Evolutionary conservation across 2,797 vertebrate genomes (phyloP).

Genomic region (Sebastes hubbsi): DNA sequence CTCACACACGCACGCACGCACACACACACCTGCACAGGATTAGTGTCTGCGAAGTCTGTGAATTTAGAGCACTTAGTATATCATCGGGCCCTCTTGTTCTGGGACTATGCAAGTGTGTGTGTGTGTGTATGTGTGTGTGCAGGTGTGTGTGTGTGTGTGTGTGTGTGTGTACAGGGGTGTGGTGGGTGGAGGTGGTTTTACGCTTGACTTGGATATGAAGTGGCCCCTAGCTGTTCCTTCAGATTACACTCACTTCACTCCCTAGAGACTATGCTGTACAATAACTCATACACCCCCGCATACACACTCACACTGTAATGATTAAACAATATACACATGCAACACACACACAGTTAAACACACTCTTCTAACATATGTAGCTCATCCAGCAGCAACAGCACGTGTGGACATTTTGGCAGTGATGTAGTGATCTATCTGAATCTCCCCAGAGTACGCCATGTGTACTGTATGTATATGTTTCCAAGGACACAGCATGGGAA

Average conservation of each 20-base stretch:
- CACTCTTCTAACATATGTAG: not conserved
- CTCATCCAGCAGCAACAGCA: not conserved
- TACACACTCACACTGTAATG: not conserved
- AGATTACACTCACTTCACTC: constrained; percentile 9
- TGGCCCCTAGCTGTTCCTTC: constrained; percentile 29
- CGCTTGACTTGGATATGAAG: constrained; percentile 25
- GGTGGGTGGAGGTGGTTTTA: constrained; percentile 29
- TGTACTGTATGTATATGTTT: constrained; percentile 16
- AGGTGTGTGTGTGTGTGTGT: not conserved
- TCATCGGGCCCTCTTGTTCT: constrained; percentile 12
- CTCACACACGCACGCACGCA: constrained; percentile 16
- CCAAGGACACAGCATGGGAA: constrained; percentile 38
- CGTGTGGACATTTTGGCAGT: constrained; percentile 3
- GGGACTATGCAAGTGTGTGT: constrained; percentile 31
- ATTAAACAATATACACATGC: not conserved
- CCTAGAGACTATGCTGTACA: constrained; percentile 12
- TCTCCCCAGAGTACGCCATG: constrained; percentile 9
- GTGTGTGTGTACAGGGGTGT: constrained; percentile 32
- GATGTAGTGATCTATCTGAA: constrained; percentile 1
- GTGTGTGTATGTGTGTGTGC: constrained; percentile 17
- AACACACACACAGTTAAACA: not conserved
- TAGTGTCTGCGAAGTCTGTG: constrained; percentile 20
- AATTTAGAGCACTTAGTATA: constrained; percentile 7
- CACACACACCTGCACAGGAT: constrained; percentile 38
- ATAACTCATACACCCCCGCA: not conserved